These are phyloP conservation scores for Saxicola maurus DNA, from an alignment of 2,797 vertebrate genomes.

Conservation along the genomic window DNA sequence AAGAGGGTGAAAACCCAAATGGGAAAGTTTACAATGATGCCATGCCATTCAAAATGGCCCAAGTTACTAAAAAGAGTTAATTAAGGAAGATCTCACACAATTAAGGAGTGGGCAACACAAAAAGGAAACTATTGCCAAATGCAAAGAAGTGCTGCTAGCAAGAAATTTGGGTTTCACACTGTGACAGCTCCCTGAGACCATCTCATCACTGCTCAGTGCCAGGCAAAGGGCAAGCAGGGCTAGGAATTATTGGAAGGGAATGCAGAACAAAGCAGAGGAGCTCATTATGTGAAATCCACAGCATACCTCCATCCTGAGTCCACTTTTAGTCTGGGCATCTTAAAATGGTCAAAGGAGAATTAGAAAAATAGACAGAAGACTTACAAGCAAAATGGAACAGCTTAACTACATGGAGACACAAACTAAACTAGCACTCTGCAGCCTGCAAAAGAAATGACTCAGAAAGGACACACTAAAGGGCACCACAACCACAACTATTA, in stretches of 20 bases:
- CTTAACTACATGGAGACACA: neutral
- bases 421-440: slow-evolving; percentile 3
- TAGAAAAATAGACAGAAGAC: neutral
- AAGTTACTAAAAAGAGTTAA: neutral
- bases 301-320: neutral
- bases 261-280: neutral
- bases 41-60: neutral
- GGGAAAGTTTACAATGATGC: neutral
- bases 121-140: neutral
- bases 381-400: neutral
- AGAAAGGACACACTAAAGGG: slow-evolving; percentile 15
- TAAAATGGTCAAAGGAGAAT: slow-evolving; percentile 3
- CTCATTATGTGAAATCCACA: neutral
- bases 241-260: neutral
- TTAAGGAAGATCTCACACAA: neutral
- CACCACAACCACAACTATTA: neutral
- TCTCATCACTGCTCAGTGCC: neutral
- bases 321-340: slow-evolving; percentile 11
- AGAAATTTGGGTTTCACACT: neutral
- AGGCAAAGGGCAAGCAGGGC: neutral
- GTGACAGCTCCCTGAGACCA: neutral
- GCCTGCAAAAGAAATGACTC: slow-evolving; percentile 24
- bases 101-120: neutral
- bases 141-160: neutral
- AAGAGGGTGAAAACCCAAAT: neutral